Percentiles rank a stretch among this genome's conserved stretches.
phyloP scores from a whole-genome alignment of 1,140 invertebrate species.

The Drosophila murphyi region DNA sequence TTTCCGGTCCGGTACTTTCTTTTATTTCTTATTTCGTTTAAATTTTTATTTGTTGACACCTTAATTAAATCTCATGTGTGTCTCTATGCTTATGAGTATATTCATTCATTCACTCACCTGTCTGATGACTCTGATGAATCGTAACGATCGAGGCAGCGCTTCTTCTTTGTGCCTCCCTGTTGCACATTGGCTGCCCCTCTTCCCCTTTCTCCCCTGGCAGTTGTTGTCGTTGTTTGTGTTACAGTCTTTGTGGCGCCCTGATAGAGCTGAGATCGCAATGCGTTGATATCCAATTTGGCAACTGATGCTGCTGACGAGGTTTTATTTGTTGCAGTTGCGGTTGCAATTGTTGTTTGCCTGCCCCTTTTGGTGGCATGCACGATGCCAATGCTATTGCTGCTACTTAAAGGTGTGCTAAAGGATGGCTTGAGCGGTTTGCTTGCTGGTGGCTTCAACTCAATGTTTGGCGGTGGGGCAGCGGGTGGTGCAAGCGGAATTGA shows the following conservation, averaged over 20 bases:
- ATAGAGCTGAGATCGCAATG: conserved; percentile 76
- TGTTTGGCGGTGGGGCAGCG: conserved; percentile 44
- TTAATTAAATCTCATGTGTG: background rate
- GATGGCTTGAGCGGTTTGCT: conserved; percentile 38
- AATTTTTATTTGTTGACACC: background rate
- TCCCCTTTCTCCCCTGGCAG: conserved; percentile 18
- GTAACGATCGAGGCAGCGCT: conserved; percentile 93
- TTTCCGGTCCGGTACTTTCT: too few relatives aligned
- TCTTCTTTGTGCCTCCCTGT: conserved; percentile 90
- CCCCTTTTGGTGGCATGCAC: conserved; percentile 67
- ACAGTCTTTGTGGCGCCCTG: conserved; percentile 63
- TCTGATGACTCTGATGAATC: conserved; percentile 95
- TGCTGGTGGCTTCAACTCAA: conserved; percentile 62
- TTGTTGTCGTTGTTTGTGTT: conserved; percentile 24
- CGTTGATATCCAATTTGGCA: conserved; percentile 71
- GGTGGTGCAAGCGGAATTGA: conserved; percentile 39
- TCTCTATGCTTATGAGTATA: background rate
- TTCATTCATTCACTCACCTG: conserved; percentile 87
- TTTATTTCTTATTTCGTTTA: background rate
- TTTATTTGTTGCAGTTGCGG: background rate
- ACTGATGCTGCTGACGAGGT: conserved; percentile 3
- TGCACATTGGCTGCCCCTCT: conserved; percentile 72
- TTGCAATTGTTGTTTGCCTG: conserved; percentile 8
- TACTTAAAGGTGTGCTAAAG: conserved; percentile 51
- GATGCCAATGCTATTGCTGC: conserved; percentile 59